Base-by-base conservation (phyloP, 2,888 invertebrate species). In the Drosophila lacicola region DNA sequence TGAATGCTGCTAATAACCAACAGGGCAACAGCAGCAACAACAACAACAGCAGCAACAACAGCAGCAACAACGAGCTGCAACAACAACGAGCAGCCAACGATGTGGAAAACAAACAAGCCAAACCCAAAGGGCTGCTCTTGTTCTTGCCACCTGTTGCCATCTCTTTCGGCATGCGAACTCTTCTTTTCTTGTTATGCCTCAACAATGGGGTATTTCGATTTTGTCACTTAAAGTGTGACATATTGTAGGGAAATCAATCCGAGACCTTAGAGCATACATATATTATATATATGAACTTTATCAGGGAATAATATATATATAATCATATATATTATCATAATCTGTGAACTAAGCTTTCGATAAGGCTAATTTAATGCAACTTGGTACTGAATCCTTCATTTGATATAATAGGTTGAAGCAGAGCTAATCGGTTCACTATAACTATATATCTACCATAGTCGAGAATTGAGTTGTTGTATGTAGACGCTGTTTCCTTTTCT, bases 1-100 rank as follows among this genome's bases (percentile, higher is more conserved):
- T 87, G 82, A 81, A 84, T 81, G 75, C 64, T 67, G 78, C 78
- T 84, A 83, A 84, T 78, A 82, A 78, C 74, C 75, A 74, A 72
- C 70, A 64, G 74, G 63, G 51, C 65, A 64, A 46, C 67, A 63
- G 44, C 64, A 66, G n/a, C 51, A 44, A 21, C 62, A 68, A 17
- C 49, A 63, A 17, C 61, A 60, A 14, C 56, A 62, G 4, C 39
- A 50, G 29, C 47, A 55, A 9, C 53, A 45, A 17, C 63, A 57
- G 13, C 41, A 67, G 25, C 64, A 68, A n/a, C 45, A 72, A 44
- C 56, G 53, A 68, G 45, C 37, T 61, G 33, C 44, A 44, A 14
- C 42, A 66, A 55, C 42, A 66, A 53, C 57, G 64, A 65, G 21
- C 55, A 75, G 44, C 33, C 70, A 58, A 78, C 74, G 70, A 78